Evolutionary conservation across 2,888 invertebrate genomes (phyloP).

Genomic region (Phragmatobia fuliginosa): DNA sequence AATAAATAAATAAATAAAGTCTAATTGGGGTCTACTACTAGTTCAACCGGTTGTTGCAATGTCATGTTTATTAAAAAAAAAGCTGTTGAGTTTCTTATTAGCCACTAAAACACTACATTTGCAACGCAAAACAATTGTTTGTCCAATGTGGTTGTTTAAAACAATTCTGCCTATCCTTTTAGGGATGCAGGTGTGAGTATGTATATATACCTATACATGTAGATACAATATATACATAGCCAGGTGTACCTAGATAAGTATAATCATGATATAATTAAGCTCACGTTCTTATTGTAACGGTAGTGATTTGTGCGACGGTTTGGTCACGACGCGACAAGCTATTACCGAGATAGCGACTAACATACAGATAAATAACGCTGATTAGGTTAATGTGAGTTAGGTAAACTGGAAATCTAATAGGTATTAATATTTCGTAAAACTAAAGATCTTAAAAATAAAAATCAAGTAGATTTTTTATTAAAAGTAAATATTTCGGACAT

Average conservation of each 20-base stretch:
- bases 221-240: neutral
- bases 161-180: too few relatives aligned
- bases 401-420: neutral
- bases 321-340: conserved; percentile 15
- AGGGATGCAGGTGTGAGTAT: neutral
- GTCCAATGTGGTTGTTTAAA: too few relatives aligned
- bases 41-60: too few relatives aligned
- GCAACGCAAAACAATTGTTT: too few relatives aligned
- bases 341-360: conserved; percentile 10
- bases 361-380: conserved; percentile 18
- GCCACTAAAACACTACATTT: too few relatives aligned
- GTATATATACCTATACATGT: neutral
- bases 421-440: neutral
- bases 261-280: conserved; percentile 17
- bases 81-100: too few relatives aligned
- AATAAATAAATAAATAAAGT: too few relatives aligned
- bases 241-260: neutral
- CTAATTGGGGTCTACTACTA: too few relatives aligned
- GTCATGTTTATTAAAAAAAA: too few relatives aligned
- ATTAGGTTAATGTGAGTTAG: conserved; percentile 14
- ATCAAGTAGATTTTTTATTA: neutral
- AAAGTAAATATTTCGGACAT: too few relatives aligned
- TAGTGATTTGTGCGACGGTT: conserved; percentile 6
- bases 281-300: conserved; percentile 17
- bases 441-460: too few relatives aligned